Evolutionary conservation across 1,140 invertebrate species (phyloP).

Genomic region (Lasaia peninsularis): DNA sequence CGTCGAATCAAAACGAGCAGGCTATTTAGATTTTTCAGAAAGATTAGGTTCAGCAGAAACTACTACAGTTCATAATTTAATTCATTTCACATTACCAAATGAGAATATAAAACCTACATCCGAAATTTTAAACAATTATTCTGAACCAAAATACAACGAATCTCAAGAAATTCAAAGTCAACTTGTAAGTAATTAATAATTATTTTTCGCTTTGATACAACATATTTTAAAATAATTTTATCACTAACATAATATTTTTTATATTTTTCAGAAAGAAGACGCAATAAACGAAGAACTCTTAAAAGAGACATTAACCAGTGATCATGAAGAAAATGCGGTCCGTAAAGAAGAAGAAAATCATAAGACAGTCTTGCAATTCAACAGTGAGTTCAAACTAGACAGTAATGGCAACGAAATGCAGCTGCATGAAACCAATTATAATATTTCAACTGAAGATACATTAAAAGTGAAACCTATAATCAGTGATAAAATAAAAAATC

Average conservation of each 20-base stretch:
- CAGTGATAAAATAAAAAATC: slow-evolving; percentile 39
- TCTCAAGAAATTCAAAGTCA: slow-evolving; percentile 40
- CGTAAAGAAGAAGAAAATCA: slow-evolving; percentile 17
- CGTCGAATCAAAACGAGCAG: slow-evolving; percentile 51
- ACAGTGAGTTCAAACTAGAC: not conserved
- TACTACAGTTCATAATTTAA: slow-evolving; percentile 16
- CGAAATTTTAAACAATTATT: slow-evolving; percentile 25
- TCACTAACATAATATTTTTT: slow-evolving; percentile 12
- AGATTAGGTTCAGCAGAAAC: slow-evolving; percentile 25
- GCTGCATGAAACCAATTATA: not conserved
- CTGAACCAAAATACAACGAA: slow-evolving; percentile 23
- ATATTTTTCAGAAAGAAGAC: slow-evolving; percentile 54
- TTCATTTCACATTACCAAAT: slow-evolving; percentile 6
- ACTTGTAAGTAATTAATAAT: slow-evolving; percentile 40
- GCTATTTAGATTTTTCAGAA: slow-evolving; percentile 49
- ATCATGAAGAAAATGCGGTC: slow-evolving; percentile 41
- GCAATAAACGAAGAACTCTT: slow-evolving; percentile 53
- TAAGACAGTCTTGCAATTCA: slow-evolving; percentile 3
- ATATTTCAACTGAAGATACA: slow-evolving; percentile 21
- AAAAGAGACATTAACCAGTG: slow-evolving; percentile 42
- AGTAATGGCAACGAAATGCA: not conserved
- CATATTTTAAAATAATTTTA: not conserved
- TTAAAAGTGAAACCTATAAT: slow-evolving; percentile 45
- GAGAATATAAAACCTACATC: not conserved
- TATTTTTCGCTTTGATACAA: not conserved